phyloP scores from a whole-genome alignment of 2,888 invertebrate genomes.

The Acanthopleura granulata region DNA sequence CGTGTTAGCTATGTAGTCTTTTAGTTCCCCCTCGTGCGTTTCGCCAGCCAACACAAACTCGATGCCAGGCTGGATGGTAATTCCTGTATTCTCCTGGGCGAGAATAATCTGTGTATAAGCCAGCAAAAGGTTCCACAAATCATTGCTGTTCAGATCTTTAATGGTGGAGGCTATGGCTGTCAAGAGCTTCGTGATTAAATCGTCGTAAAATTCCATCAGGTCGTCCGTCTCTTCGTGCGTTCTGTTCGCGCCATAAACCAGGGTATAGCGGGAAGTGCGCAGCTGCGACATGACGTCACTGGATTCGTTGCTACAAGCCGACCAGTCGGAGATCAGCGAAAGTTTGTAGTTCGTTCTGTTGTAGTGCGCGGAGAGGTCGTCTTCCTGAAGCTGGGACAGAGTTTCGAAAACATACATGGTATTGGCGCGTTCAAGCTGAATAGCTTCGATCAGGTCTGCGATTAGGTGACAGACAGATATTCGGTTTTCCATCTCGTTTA shows the following conservation, averaged over 20 bases:
- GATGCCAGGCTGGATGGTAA: constrained; percentile 23
- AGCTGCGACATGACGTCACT: background rate
- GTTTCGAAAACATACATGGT: constrained; percentile 9
- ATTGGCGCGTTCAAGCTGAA: background rate
- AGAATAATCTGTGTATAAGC: constrained; percentile 27
- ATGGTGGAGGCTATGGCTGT: constrained; percentile 10
- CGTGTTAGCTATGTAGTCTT: constrained; percentile 4
- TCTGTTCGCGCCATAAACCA: background rate
- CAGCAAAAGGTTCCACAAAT: constrained; percentile 25
- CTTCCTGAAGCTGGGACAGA: background rate
- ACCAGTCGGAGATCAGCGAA: background rate
- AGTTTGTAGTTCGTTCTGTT: background rate
- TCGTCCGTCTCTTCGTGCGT: constrained; percentile 10
- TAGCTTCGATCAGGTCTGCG: background rate
- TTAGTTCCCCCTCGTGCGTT: constrained; percentile 18
- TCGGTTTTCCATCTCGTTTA: background rate
- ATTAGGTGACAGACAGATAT: background rate
- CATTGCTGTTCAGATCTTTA: constrained; percentile 12
- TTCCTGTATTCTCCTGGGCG: constrained; percentile 26
- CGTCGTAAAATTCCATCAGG: constrained; percentile 20
- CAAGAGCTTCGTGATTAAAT: constrained; percentile 22
- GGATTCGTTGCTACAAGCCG: background rate
- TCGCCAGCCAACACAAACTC: constrained; percentile 23
- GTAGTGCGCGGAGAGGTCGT: background rate
- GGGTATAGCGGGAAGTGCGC: background rate